Base-by-base conservation (phyloP, 2,888 invertebrate genomes). In the Orthosia incerta region DNA sequence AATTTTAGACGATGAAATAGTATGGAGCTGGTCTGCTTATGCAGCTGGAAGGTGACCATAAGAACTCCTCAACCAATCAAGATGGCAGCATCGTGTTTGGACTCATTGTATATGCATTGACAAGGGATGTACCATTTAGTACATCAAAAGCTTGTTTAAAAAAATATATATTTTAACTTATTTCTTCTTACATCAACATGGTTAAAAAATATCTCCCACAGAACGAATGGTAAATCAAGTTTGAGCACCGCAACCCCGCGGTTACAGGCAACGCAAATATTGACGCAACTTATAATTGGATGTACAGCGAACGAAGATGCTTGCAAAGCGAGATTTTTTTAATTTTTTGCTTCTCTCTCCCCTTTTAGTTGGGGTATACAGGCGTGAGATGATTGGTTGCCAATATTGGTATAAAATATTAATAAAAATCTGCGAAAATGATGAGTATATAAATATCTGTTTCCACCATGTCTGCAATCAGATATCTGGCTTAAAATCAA, bases 231-330 rank as follows among this genome's bases (percentile, higher is more conserved):
- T 46, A 18, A 23, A 16, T 5, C 57, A 86, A 86, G 68, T 85
- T 90, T 88, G 90, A 88, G 86, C 66, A 80, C 46, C 90, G 45
- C 75, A 56, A 69, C 39, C 59, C 61, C 75, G 63, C 71, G 79
- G 77, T 68, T 82, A 86, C 80, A 82, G 79, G 82, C 80, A 66
- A 51, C 46, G 86, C 87, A 91, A 94, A 94, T 93, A 93, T 95
- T 95, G 89, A 89, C 89, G 51, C 85, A 79, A 88, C 88, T 90
- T 93, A 93, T 95, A 95, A 95, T 94, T 95, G 94, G 91, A 91
- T 92, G 87, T 82, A 86, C 85, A 84, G 84, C 67, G 73, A 71
- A 73, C 72, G 83, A 89, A 89, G 91, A 91, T 87, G 90, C 85
- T 89, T 84, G 84, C 79, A 57, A 79, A 81, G 86, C 88, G 85